Conservation (phyloP, 2,888 invertebrate species). For the Tholera decimalis region DNA sequence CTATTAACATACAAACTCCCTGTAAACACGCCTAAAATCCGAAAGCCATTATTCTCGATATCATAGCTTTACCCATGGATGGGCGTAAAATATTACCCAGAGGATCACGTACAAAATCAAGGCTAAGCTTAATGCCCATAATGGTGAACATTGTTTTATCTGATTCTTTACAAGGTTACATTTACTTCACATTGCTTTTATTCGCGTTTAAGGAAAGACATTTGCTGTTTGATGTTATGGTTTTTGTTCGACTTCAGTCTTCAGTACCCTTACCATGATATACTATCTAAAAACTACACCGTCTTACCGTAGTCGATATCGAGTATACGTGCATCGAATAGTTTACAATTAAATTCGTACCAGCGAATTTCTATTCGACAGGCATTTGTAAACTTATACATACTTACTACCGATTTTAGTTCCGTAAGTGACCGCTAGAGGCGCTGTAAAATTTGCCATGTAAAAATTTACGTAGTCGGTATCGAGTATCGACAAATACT, state of each 20-base stretch:
- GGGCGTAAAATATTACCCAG: slow-evolving; percentile 43
- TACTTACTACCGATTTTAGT: too few species aligned
- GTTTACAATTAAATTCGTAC: too few species aligned
- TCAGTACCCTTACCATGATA: too few species aligned
- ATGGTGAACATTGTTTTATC: slow-evolving; percentile 47
- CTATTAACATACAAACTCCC: slow-evolving; percentile 18
- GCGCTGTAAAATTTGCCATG: too few species aligned
- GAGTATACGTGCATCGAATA: too few species aligned
- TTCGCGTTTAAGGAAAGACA: slow-evolving; percentile 1
- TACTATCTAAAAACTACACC: too few species aligned
- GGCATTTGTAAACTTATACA: too few species aligned
- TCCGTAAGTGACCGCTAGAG: too few species aligned
- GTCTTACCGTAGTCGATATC: too few species aligned
- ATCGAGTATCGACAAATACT: too few species aligned
- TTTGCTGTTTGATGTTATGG: neutral
- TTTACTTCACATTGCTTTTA: slow-evolving; percentile 23
- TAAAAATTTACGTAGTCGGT: too few species aligned
- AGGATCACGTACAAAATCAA: slow-evolving; percentile 31
- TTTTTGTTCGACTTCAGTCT: slow-evolving; percentile 12
- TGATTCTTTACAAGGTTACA: slow-evolving; percentile 40
- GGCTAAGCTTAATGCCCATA: slow-evolving; percentile 37
- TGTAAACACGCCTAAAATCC: slow-evolving; percentile 21
- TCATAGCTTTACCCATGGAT: slow-evolving; percentile 43
- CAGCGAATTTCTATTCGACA: too few species aligned
- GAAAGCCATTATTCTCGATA: slow-evolving; percentile 52